Conservation (phyloP, 2,113 vertebrate genomes). For the Columbina picui region DNA sequence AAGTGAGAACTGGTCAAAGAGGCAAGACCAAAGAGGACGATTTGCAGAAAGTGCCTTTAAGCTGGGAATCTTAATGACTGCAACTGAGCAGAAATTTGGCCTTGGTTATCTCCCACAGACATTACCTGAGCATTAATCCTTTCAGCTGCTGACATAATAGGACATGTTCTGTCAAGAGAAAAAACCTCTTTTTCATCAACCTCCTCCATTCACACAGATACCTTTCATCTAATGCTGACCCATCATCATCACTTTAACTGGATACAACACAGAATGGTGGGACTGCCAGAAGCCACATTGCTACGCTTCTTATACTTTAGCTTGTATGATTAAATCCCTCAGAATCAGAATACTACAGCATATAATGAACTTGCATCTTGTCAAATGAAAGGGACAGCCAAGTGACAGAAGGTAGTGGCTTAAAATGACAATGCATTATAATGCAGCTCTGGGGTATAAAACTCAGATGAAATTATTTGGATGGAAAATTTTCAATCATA, state of each 20-base stretch:
- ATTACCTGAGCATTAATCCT: neutral
- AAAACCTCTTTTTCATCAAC: neutral
- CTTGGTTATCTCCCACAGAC: neutral
- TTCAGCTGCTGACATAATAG: neutral
- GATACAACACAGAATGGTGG: neutral
- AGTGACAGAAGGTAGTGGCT: constrained; percentile 55
- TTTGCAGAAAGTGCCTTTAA: neutral
- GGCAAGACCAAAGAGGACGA: neutral
- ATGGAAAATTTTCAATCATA: neutral
- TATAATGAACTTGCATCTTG: constrained; percentile 35
- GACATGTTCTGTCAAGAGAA: neutral
- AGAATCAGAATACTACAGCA: neutral
- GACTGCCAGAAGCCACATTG: neutral
- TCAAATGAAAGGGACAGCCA: constrained; percentile 41
- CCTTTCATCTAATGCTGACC: neutral
- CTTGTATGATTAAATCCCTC: neutral
- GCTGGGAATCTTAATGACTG: neutral
- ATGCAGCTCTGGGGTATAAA: constrained; percentile 8
- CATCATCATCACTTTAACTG: neutral
- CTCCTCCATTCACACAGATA: neutral
- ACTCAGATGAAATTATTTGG: constrained; percentile 19
- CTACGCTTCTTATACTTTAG: neutral
- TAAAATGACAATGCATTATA: constrained; percentile 18
- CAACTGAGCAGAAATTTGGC: neutral
- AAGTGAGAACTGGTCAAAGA: neutral